Evolutionary conservation across 2,113 vertebrate genomes (phyloP).

Genomic region (Zosterops japonicus): DNA sequence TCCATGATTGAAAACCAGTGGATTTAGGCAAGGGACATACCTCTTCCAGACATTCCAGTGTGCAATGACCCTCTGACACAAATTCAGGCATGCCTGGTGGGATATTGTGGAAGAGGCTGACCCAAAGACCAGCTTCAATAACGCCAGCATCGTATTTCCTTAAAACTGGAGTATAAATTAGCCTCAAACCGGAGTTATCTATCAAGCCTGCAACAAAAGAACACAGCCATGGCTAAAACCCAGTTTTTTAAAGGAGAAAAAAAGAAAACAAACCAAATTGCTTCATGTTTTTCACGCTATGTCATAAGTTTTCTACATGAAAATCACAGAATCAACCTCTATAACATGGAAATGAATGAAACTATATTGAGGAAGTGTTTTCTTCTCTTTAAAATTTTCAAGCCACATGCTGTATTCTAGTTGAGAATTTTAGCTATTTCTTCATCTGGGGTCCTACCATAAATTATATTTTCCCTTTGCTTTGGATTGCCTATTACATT

Average conservation of each 20-base stretch:
- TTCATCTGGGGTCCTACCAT: neutral
- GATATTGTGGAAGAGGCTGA: constrained; percentile 89
- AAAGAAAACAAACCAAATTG: neutral
- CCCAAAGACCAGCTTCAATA: constrained; percentile 89
- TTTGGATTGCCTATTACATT: neutral
- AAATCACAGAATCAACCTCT: neutral
- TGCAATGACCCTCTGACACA: constrained; percentile 86
- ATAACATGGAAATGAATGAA: neutral
- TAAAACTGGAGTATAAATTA: constrained; percentile 79
- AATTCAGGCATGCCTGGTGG: constrained; percentile 86
- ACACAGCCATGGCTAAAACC: neutral
- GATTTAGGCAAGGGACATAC: constrained; percentile 55
- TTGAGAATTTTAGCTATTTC: neutral
- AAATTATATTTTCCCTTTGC: neutral
- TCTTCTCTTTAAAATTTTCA: neutral
- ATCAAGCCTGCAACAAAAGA: constrained; percentile 77
- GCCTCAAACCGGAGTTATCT: constrained; percentile 85
- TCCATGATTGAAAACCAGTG: neutral
- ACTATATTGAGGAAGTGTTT: neutral
- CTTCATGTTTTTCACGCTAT: neutral
- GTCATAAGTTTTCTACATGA: neutral
- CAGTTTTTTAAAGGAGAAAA: neutral
- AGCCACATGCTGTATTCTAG: neutral
- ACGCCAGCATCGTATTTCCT: constrained; percentile 85
- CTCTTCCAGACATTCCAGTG: constrained; percentile 85